Conservation (phyloP, 2,797 vertebrate species). For the Melanotaenia pygmaea region DNA sequence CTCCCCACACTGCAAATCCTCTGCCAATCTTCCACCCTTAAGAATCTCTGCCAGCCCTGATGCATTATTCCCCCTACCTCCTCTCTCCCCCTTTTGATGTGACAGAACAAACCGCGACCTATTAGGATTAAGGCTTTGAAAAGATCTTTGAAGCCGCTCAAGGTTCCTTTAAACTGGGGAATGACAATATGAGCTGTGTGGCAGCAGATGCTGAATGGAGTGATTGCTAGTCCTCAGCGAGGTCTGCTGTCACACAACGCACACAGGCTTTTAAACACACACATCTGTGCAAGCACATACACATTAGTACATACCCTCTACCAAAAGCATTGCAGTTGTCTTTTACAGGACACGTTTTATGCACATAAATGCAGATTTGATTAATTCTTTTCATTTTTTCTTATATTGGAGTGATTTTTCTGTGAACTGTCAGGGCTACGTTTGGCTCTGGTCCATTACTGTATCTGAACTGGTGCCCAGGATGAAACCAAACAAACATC, state of each 20-base stretch:
- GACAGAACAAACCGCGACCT: slow-evolving; percentile 90
- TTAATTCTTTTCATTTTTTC: slow-evolving; percentile 26
- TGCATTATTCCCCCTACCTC: slow-evolving; percentile 84
- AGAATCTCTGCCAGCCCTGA: slow-evolving; percentile 86
- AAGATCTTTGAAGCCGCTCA: slow-evolving; percentile 90
- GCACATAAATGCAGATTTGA: slow-evolving; percentile 70
- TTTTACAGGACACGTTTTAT: slow-evolving; percentile 60
- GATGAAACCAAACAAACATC: slow-evolving; percentile 73
- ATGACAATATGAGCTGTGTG: slow-evolving; percentile 89
- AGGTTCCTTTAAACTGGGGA: slow-evolving; percentile 88
- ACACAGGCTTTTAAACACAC: slow-evolving; percentile 45
- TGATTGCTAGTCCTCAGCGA: slow-evolving; percentile 84
- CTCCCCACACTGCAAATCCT: slow-evolving; percentile 86
- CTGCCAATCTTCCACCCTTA: slow-evolving; percentile 89
- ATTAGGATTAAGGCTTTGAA: slow-evolving; percentile 92
- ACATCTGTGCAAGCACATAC: slow-evolving; percentile 11
- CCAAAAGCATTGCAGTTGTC: slow-evolving; percentile 58
- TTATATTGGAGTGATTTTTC: slow-evolving; percentile 30
- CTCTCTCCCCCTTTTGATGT: slow-evolving; percentile 85
- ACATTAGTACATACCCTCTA: slow-evolving; percentile 49
- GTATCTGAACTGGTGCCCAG: slow-evolving; percentile 71
- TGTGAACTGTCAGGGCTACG: slow-evolving; percentile 53
- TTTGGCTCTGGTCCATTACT: slow-evolving; percentile 61
- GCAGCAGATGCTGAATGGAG: slow-evolving; percentile 86
- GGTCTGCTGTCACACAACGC: slow-evolving; percentile 78